Evolutionary conservation across 2,797 vertebrate genomes (phyloP), one percentile per base, ranked within the genome.

Genomic region (Crenichthys baileyi): DNA sequence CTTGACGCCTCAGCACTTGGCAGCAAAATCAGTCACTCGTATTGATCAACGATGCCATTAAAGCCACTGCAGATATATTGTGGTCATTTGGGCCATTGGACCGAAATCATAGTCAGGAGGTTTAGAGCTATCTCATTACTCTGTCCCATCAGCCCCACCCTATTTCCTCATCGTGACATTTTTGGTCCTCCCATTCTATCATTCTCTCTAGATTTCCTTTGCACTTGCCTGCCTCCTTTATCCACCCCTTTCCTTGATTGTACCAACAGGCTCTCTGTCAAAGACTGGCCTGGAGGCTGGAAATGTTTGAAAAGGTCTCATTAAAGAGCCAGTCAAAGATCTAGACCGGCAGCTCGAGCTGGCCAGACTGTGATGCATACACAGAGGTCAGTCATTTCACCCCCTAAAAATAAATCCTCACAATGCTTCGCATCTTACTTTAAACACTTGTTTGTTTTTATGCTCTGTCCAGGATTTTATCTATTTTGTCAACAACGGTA

Each of bases 41-140:
- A 88, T 88, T 76, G 87, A 91, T 86, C 77, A 85, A 77, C 73
- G n/a, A 31, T 58, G 76, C 67, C 48, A 51, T 87, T 85, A 86
- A 80, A 79, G n/a, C 72, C 18, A 5, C 58, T 81, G 72, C 72
- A 76, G 78, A 85, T 82, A 50, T 78, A 82, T 82, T 55, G 84
- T 22, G 65, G 79, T 72, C 72, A 71, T 80, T 83, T 63, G 61
- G 74, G 82, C 58, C 48, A 20, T 12, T 73, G 79, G 75, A 82
- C 51, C 4, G 67, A 77, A 83, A 48, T 29, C 55, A 9, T 60
- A 55, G 74, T 83, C 48, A 11, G 7, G 55, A 60, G 77, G n/a
- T 84, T 87, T 48, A 50, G 46, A 50, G 44, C 60, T 5, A 16
- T 9, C 39, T 61, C 44, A 20, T 88, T 73, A 71, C 46, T 70